Evolutionary conservation across 2,888 invertebrate species (phyloP).

Genomic region (Zeuzera pyrina): DNA sequence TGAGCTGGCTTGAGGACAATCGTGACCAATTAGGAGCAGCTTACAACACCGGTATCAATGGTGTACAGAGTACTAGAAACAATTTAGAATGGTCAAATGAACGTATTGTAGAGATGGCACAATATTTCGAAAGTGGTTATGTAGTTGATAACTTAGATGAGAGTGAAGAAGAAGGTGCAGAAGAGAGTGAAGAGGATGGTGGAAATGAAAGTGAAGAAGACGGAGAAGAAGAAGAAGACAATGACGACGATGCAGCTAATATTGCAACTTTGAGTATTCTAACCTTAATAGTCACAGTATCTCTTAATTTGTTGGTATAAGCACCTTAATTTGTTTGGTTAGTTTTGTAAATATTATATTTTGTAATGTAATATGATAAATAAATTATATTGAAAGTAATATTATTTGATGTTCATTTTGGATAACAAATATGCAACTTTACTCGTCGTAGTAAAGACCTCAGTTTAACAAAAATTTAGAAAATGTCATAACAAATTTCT

Average conservation of each 20-base stretch:
- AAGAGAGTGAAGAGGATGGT: slow-evolving; percentile 5
- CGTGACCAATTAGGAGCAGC: slow-evolving; percentile 27
- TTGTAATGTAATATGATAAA: not conserved
- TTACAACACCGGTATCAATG: slow-evolving; percentile 29
- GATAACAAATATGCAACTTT: not conserved
- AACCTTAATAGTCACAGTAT: slow-evolving; percentile 29
- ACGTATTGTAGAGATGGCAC: slow-evolving; percentile 33
- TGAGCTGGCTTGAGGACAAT: slow-evolving; percentile 37
- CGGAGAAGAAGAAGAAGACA: slow-evolving; percentile 3
- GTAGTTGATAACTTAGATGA: slow-evolving; percentile 26
- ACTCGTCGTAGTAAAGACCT: too few relatives aligned
- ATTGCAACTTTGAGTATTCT: slow-evolving; percentile 35
- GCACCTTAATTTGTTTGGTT: too few relatives aligned
- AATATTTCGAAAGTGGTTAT: slow-evolving; percentile 46
- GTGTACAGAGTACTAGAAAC: slow-evolving; percentile 26
- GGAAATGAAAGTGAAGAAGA: slow-evolving; percentile 4
- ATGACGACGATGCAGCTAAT: slow-evolving; percentile 29
- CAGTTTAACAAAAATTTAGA: too few relatives aligned
- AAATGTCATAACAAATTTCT: too few relatives aligned
- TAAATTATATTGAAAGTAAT: not conserved
- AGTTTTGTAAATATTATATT: not conserved
- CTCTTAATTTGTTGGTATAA: not conserved
- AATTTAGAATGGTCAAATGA: slow-evolving; percentile 38
- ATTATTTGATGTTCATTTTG: not conserved
- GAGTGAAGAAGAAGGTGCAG: slow-evolving; percentile 9